Evolutionary conservation across 1,140 invertebrate species (phyloP).

Genomic region (Theocolax elegans): DNA sequence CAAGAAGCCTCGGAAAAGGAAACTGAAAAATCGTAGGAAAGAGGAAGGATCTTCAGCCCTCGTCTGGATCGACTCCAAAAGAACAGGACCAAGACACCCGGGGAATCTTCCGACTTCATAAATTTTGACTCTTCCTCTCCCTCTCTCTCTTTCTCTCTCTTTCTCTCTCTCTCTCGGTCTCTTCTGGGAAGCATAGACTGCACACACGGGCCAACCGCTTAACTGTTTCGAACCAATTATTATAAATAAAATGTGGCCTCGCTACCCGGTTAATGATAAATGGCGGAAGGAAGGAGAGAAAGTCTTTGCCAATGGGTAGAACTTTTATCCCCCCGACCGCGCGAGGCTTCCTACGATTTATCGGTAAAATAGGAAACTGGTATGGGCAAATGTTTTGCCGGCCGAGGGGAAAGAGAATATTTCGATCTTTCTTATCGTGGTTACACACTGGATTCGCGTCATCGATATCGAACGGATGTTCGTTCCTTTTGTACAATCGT

Average conservation of each 20-base stretch:
- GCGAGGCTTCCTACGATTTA: not conserved
- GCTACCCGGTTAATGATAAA: conserved; percentile 64
- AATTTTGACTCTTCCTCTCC: no score
- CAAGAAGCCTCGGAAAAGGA: not conserved
- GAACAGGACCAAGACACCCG: conserved; percentile 53
- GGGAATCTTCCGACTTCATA: conserved; percentile 59
- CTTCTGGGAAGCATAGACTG: no score
- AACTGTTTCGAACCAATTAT: conserved; percentile 65
- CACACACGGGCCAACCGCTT: conserved; percentile 52
- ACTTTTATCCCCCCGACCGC: no score
- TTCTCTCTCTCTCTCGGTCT: no score
- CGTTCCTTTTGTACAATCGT: no score
- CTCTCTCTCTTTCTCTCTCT: no score
- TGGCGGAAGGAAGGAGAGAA: conserved; percentile 45
- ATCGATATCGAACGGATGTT: no score
- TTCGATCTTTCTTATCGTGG: no score
- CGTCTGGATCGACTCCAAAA: conserved; percentile 61
- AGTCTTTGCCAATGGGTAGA: conserved; percentile 54
- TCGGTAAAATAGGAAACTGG: no score
- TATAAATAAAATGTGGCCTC: conserved; percentile 62
- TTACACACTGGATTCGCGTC: no score
- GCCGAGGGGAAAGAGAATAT: no score
- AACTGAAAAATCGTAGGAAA: not conserved
- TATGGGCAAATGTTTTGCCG: no score
- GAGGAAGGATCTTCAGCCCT: not conserved